A percentile compares a stretch with the other conserved stretches of the same genome.
These are phyloP conservation scores for Kryphioiulus occultus DNA, from an alignment of 2,888 invertebrate genomes.

Conservation along the genomic window DNA sequence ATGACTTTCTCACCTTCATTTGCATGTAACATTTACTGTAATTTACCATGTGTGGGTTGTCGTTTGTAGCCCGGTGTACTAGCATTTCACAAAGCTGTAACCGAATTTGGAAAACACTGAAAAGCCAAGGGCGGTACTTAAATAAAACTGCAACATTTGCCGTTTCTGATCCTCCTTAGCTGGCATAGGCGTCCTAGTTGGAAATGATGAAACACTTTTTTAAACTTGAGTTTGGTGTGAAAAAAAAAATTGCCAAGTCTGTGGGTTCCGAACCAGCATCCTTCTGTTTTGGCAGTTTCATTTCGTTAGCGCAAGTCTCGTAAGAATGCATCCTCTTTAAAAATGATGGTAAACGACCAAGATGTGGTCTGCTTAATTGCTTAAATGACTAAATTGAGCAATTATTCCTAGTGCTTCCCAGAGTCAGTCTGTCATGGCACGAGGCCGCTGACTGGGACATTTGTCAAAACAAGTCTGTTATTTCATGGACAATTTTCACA, in stretches of 20 bases:
- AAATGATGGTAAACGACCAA: neutral
- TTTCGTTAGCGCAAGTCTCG: neutral
- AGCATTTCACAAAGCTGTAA: neutral
- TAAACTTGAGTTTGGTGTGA: neutral
- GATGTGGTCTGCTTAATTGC: neutral
- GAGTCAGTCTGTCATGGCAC: neutral
- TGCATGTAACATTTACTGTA: too few species aligned
- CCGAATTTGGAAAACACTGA: neutral
- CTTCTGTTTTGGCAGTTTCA: neutral
- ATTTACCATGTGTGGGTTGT: too few species aligned
- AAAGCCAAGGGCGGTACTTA: neutral
- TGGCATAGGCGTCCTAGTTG: neutral
- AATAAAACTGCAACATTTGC: conserved; percentile 9
- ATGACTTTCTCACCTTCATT: too few species aligned
- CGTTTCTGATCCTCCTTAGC: neutral
- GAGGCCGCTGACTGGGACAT: neutral
- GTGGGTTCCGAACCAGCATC: neutral
- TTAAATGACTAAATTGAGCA: neutral
- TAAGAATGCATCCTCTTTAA: neutral
- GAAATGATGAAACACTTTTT: neutral
- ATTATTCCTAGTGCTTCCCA: neutral
- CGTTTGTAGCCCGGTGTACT: neutral
- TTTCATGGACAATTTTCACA: neutral
- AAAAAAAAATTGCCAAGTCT: neutral
- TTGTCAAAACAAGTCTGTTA: neutral